phyloP scores from a whole-genome alignment of 2,888 invertebrate genomes.

The Heliconius charithonia region DNA sequence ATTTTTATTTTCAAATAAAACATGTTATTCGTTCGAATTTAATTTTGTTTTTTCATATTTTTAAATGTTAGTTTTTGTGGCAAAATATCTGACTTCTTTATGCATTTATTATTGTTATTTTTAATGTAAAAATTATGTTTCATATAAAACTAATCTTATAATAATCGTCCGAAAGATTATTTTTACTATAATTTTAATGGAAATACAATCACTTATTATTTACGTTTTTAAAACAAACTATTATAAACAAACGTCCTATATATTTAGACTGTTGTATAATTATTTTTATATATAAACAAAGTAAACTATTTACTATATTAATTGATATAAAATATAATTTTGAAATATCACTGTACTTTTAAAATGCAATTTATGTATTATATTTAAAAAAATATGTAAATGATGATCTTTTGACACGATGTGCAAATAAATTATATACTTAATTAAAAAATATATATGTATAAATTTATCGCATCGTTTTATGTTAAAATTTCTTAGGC shows the following conservation, averaged over 20 bases:
- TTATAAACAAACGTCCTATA: constrained; percentile 21
- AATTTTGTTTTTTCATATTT: not conserved
- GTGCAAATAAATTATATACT: constrained; percentile 14
- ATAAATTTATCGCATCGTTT: constrained; percentile 6
- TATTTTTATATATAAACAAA: constrained; percentile 17
- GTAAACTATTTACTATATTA: constrained; percentile 13
- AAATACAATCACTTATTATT: constrained; percentile 1
- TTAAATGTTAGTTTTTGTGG: not conserved
- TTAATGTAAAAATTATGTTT: not conserved
- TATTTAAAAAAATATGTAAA: not conserved
- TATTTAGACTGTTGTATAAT: constrained; percentile 27
- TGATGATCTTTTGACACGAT: no score
- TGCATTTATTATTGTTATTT: constrained; percentile 15
- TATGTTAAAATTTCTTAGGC: not conserved
- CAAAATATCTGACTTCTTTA: constrained; percentile 8
- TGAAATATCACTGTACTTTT: constrained; percentile 1
- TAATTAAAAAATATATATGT: not conserved
- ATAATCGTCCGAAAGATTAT: constrained; percentile 6
- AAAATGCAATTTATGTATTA: not conserved
- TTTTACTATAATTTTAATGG: not conserved
- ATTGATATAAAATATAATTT: not conserved
- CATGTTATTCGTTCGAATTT: not conserved
- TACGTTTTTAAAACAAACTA: not conserved
- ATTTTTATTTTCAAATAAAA: not conserved
- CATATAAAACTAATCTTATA: not conserved